Base-by-base conservation (phyloP, 2,888 invertebrate species). In the Poecilus cupreus region DNA sequence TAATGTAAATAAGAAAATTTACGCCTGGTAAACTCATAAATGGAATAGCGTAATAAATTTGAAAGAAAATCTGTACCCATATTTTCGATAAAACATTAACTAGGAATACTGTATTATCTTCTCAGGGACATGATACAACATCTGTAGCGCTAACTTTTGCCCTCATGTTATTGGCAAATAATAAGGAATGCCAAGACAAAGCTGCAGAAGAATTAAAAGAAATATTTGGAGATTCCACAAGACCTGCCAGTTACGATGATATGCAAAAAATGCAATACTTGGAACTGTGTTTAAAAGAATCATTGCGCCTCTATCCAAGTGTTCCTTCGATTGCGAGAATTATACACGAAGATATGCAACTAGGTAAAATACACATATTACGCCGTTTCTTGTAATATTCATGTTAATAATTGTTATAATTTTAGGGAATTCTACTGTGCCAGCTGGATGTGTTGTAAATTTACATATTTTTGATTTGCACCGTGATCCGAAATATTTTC, bases 211-310 rank as follows among this genome's bases (percentile, higher is more conserved):
- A 91, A 84, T 84, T 90, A 51, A 88, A 89, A n/a, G 86, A 87
- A 13, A 90, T 91, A 80, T 90, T 91, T 72, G 89, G 88, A 4
- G 88, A 90, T 82, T 85, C 86, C 0, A 90, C 89, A 0, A 89
- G 91, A 0, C 86, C 90, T 0, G 90, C 91, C 0, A 91, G 90
- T 0, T 90, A 92, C 88, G 90, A 91, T 64, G 92, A 92, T 82
- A 87, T 94, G 4, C 87, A 91, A 83, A 90, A 91, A 68, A 91
- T 94, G 91, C 90, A 91, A 77, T 94, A 93, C 83, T 88, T 94
- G 82, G 94, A 94, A 84, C 90, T 91, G 83, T 93, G 93, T 84
- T 92, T 94, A 68, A 94, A 94, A 85, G 94, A 94, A 85, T 90
- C 92, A 0, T 85, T 94, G 22, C 87, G 94, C 39, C 86, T 94